These are phyloP conservation scores for Epinotia nisella DNA, from an alignment of 2,888 invertebrate species.

Conservation along the genomic window DNA sequence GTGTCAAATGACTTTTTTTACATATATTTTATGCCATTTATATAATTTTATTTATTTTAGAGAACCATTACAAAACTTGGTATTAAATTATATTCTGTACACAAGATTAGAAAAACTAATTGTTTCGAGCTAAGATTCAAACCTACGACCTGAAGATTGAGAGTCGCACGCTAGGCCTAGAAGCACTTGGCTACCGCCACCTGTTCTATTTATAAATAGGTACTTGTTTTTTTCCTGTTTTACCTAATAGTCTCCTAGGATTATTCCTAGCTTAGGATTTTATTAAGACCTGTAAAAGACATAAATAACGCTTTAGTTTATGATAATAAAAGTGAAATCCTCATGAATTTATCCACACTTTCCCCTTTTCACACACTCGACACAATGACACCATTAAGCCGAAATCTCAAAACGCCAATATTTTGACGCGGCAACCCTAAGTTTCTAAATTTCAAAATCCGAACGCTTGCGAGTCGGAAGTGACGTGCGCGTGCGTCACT, in stretches of 20 bases:
- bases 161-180: no score
- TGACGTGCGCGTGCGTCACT: conserved; percentile 79
- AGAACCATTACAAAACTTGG: no score
- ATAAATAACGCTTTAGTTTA: background rate
- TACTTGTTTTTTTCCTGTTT: no score
- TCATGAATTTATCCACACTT: conserved; percentile 10
- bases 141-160: no score
- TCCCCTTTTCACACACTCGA: conserved; percentile 7
- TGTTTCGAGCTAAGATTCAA: no score
- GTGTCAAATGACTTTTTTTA: background rate
- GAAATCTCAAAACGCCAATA: conserved; percentile 24
- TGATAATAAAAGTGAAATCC: background rate
- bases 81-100: no score
- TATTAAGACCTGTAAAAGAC: background rate
- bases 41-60: no score
- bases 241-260: no score
- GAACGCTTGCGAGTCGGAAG: conserved; percentile 59
- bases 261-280: no score
- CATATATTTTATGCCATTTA: background rate
- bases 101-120: no score
- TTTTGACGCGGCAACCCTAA: conserved; percentile 30
- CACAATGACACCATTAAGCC: conserved; percentile 23
- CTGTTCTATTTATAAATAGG: no score
- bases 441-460: conserved; percentile 31
- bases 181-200: no score